Percentiles rank a stretch among this genome's conserved stretches.
These are phyloP conservation scores for Hippopotamyrus pictus DNA, from an alignment of 2,797 vertebrate species.

Conservation along the genomic window DNA sequence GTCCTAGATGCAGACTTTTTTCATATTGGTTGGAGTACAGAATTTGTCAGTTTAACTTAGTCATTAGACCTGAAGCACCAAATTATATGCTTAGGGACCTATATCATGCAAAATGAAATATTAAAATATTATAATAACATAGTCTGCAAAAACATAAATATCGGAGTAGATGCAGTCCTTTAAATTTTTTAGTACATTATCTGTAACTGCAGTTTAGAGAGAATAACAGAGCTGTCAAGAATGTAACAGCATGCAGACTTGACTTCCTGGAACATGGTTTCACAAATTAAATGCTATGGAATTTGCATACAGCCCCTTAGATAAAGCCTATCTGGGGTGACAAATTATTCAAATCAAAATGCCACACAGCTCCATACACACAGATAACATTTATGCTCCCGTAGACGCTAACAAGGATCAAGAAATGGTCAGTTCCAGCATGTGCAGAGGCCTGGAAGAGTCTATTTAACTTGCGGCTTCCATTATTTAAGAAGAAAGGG, in stretches of 20 bases:
- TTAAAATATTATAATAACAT: background rate
- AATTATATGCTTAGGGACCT: background rate
- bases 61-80: background rate
- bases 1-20: background rate
- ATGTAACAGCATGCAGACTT: background rate
- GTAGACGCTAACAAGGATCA: background rate
- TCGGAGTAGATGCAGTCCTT: background rate
- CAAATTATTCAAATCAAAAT: background rate
- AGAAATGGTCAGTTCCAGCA: background rate
- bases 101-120: background rate
- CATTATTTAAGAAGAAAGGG: background rate
- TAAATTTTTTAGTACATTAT: background rate
- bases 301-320: background rate
- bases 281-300: background rate
- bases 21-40: background rate
- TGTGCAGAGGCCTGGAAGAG: background rate
- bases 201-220: background rate
- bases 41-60: background rate
- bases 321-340: background rate
- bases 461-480: background rate
- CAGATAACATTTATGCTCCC: background rate
- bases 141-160: background rate
- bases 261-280: background rate
- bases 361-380: background rate
- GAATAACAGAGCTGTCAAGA: background rate